Percentiles rank a stretch among this genome's conserved stretches.
phyloP scores from a whole-genome alignment of 2,888 invertebrate species.

The Caenorhabditis sp. region DNA sequence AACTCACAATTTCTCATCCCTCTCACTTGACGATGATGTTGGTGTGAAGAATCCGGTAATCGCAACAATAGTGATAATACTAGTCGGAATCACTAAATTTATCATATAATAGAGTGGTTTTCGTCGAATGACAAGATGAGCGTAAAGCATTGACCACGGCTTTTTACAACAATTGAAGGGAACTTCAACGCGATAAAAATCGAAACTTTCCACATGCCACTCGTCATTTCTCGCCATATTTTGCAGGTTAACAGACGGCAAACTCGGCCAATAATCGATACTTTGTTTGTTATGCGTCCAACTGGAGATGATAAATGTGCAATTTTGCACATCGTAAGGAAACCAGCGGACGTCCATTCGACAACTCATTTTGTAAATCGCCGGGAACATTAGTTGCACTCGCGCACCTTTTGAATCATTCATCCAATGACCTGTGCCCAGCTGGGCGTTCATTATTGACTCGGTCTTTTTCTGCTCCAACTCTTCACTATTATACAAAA shows the following conservation, averaged over 20 bases:
- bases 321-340: constrained; percentile 66
- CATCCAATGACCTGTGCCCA: constrained; percentile 65
- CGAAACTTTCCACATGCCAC: constrained; percentile 67
- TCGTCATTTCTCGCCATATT: constrained; percentile 69
- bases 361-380: constrained; percentile 68
- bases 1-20: constrained; percentile 65
- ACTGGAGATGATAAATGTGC: constrained; percentile 68
- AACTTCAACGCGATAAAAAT: constrained; percentile 60
- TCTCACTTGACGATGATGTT: constrained; percentile 63
- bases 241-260: constrained; percentile 57
- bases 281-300: constrained; percentile 64
- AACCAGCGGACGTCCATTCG: constrained; percentile 67
- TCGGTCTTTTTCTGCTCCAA: constrained; percentile 68
- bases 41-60: constrained; percentile 70
- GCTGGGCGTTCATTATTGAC: constrained; percentile 66
- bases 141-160: constrained; percentile 70
- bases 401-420: constrained; percentile 58
- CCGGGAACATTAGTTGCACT: constrained; percentile 69
- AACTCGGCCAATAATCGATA: constrained; percentile 64
- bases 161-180: constrained; percentile 63
- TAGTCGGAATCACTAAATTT: constrained; percentile 66
- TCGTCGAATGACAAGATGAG: constrained; percentile 65
- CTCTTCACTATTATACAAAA: constrained; percentile 66
- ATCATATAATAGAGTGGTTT: constrained; percentile 69
- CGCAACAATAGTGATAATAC: constrained; percentile 68